Base-by-base conservation (phyloP, 2,113 vertebrate genomes). In the Tonatia bakeri region DNA sequence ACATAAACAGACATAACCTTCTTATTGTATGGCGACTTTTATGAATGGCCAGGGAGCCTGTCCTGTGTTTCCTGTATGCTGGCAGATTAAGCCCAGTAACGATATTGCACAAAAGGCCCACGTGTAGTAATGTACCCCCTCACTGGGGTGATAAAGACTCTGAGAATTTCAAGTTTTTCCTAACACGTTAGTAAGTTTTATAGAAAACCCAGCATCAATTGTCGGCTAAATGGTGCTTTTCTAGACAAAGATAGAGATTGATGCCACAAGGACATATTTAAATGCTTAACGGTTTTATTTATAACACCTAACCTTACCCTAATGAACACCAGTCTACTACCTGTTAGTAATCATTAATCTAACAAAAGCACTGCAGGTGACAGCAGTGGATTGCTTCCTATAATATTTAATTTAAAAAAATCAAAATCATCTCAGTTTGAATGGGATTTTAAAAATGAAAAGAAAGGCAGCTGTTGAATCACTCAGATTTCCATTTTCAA, bases 401-500 rank as follows among this genome's bases (percentile, higher is more conserved):
- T 67, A 45, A 26, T 47, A 43, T 92, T 87, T 83, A 96, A 86
- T 91, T 86, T 56, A 83, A 83, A 56, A 85, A 91, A 95, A 90
- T 61, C 40, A 77, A 92, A 96, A 89, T 38, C 12, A 64, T 87
- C 67, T 94, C 65, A 20, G 38, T 91, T 92, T 89, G 87, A 84
- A 83, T 33, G 80, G 69, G 40, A 50, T 61, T 12, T 20, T 40
- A 24, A n/a, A 59, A 12, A 36, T 16, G 31, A 38, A 67, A 92
- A 88, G 77, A 81, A 87, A 96, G 52, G 52, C 6, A 45, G 59
- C 31, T 52, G 17, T 64, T 47, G 69, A 94, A 61, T 67, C 38
- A 59, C 1, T 90, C 47, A 59, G 40, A 85, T 92, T 96, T 97
- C 47, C 73, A 94, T 97, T 96, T 96, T 76, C 24, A 83, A 72